These are phyloP conservation scores for Syngnathus rostellatus DNA, from an alignment of 2,797 vertebrate species.

Conservation along the genomic window DNA sequence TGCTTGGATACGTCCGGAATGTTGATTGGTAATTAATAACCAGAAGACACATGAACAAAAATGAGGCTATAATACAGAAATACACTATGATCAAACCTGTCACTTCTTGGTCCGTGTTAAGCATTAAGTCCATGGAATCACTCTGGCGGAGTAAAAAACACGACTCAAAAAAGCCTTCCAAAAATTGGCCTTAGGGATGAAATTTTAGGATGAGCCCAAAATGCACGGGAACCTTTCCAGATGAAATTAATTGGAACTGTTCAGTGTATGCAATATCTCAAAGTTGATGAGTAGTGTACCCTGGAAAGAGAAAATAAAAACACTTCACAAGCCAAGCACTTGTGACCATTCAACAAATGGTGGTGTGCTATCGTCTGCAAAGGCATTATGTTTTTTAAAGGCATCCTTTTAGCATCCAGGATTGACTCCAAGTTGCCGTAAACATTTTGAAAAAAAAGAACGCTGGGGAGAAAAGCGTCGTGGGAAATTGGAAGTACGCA, in stretches of 20 bases:
- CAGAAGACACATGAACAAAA: conserved; percentile 20
- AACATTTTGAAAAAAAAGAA: conserved; percentile 48
- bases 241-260: not conserved
- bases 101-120: not conserved
- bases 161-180: not conserved
- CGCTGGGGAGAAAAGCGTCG: conserved; percentile 17
- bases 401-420: conserved; percentile 52
- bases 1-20: conserved; percentile 42
- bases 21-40: conserved; percentile 37
- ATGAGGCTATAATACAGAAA: conserved; percentile 60
- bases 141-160: conserved; percentile 68
- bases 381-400: conserved; percentile 43
- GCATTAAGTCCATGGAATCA: conserved; percentile 20
- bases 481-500: conserved; percentile 28
- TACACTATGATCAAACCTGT: conserved; percentile 44
- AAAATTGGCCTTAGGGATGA: not conserved
- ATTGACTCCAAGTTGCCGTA: conserved; percentile 46
- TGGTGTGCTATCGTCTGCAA: conserved; percentile 64
- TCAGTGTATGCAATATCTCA: not conserved
- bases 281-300: not conserved
- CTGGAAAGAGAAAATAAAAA: conserved; percentile 26
- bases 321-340: conserved; percentile 44
- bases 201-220: not conserved
- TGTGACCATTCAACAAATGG: conserved; percentile 52
- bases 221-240: not conserved